Conservation (phyloP, 2,113 vertebrate species). For the Arenaria interpres region DNA sequence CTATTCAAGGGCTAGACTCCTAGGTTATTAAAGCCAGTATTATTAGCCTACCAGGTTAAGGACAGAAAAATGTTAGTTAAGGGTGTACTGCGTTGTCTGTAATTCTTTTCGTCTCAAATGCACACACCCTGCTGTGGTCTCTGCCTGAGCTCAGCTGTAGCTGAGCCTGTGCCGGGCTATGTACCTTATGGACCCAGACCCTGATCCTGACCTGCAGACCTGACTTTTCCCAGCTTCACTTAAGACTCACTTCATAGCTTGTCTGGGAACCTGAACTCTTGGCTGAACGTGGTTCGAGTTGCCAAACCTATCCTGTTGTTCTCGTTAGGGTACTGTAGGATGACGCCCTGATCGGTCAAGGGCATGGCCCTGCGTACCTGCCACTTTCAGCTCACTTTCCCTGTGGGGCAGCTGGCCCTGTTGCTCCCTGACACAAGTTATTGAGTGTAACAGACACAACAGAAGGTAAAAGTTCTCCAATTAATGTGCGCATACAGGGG, state of each 20-base stretch:
- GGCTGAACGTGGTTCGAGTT: background rate
- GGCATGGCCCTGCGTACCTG: background rate
- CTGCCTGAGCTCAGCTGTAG: background rate
- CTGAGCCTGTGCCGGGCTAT: background rate
- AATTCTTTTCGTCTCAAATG: background rate
- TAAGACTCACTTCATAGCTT: background rate
- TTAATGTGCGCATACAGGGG: background rate
- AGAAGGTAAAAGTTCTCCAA: background rate
- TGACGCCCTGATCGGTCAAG: background rate
- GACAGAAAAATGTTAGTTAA: background rate
- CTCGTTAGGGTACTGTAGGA: no score
- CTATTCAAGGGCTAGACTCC: background rate
- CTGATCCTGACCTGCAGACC: background rate
- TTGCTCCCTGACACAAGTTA: background rate
- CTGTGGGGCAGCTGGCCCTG: background rate
- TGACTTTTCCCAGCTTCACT: background rate
- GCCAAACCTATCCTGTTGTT: background rate
- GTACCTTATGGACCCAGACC: background rate
- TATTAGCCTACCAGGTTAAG: background rate
- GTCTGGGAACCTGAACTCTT: background rate
- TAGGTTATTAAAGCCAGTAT: background rate
- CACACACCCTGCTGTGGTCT: background rate
- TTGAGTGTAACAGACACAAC: background rate
- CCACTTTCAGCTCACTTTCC: background rate
- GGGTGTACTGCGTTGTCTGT: background rate